These are phyloP conservation scores for Mobula birostris DNA, from an alignment of 2,113 vertebrate genomes.

Conservation along the genomic window DNA sequence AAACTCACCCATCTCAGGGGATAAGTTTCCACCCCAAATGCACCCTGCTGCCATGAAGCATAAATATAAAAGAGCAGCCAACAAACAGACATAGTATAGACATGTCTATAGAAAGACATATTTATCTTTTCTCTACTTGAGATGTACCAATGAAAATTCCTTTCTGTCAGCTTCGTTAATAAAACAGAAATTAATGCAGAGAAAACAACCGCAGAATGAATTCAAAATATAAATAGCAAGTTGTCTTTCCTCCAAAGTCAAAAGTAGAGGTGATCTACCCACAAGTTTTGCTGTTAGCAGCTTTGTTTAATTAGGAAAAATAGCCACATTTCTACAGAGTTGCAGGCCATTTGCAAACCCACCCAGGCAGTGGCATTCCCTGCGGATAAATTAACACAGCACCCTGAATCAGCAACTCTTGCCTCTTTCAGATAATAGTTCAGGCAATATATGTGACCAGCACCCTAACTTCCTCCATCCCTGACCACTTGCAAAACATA, in stretches of 20 bases:
- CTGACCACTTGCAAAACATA: neutral
- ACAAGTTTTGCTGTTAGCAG: neutral
- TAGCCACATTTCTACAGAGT: neutral
- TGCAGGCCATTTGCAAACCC: slow-evolving; percentile 7
- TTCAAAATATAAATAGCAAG: neutral
- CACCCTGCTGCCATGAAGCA: too few species aligned
- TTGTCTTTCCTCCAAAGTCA: neutral
- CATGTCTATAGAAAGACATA: neutral
- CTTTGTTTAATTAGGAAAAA: neutral
- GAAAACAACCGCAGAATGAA: neutral
- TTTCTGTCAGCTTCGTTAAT: slow-evolving; percentile 8
- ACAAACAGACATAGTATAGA: neutral
- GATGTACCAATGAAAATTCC: neutral
- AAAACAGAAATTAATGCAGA: neutral
- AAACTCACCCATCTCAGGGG: too few species aligned
- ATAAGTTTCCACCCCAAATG: too few species aligned
- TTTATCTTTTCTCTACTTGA: neutral
- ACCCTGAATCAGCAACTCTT: neutral
- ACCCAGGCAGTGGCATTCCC: neutral
- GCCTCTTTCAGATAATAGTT: neutral
- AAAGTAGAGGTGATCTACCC: neutral
- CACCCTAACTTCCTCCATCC: neutral
- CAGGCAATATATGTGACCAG: neutral
- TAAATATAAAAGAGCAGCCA: neutral
- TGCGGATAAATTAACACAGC: neutral